A percentile compares a stretch with the other conserved stretches of the same genome.
These are phyloP conservation scores for Drosophila burlai DNA, from an alignment of 1,140 invertebrate species.

Conservation along the genomic window DNA sequence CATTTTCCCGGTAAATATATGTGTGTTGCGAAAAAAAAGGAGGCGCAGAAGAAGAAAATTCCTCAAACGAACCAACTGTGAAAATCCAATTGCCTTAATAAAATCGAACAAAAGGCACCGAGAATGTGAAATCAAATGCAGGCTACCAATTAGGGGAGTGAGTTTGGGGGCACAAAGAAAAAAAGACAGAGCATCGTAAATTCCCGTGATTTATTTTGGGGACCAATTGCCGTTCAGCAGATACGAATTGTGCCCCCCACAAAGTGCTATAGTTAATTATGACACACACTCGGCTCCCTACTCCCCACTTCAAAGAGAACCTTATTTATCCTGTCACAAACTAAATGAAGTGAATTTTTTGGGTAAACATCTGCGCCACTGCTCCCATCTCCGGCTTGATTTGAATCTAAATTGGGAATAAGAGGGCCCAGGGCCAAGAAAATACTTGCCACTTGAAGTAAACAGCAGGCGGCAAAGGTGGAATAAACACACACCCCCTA, in stretches of 20 bases:
- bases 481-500: slow-evolving; percentile 8
- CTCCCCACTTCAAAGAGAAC: slow-evolving; percentile 52
- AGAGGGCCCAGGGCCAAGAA: slow-evolving; percentile 31
- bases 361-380: slow-evolving; percentile 69
- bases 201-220: slow-evolving; percentile 45
- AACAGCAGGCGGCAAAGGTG: slow-evolving; percentile 44
- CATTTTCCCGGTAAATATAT: slow-evolving; percentile 10
- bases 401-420: slow-evolving; percentile 74
- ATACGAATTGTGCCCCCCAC: slow-evolving; percentile 23
- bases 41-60: slow-evolving; percentile 16
- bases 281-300: slow-evolving; percentile 35
- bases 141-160: slow-evolving; percentile 25
- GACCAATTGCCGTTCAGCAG: slow-evolving; percentile 28
- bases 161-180: not conserved
- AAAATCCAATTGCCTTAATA: slow-evolving; percentile 42
- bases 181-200: slow-evolving; percentile 35
- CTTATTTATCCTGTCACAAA: slow-evolving; percentile 61
- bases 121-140: slow-evolving; percentile 50
- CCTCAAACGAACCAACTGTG: slow-evolving; percentile 19
- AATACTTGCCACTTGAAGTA: slow-evolving; percentile 32
- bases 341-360: slow-evolving; percentile 79
- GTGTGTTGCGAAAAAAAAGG: not conserved
- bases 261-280: slow-evolving; percentile 66
- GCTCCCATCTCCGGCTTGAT: slow-evolving; percentile 21
- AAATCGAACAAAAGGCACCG: slow-evolving; percentile 33